Conservation (phyloP, 2,888 invertebrate genomes). For the Dugesia japonica region DNA sequence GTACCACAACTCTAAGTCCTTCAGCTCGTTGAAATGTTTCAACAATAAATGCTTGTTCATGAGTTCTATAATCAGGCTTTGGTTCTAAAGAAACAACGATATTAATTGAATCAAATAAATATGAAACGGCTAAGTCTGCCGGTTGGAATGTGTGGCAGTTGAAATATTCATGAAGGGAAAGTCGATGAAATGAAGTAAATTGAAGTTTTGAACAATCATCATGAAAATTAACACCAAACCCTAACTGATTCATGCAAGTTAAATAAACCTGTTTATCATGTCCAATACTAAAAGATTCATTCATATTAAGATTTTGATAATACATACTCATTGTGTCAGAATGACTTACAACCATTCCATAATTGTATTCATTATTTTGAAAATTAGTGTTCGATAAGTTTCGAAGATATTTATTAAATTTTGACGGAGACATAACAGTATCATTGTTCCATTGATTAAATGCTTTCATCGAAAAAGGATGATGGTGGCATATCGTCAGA, state of each 20-base stretch:
- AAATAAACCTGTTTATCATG: conserved; percentile 23
- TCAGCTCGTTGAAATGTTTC: conserved; percentile 29
- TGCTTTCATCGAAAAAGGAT: conserved; percentile 24
- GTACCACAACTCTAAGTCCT: conserved; percentile 28
- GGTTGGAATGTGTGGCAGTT: conserved; percentile 33
- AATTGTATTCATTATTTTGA: background rate
- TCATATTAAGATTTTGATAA: conserved; percentile 28
- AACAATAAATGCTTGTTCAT: conserved; percentile 29
- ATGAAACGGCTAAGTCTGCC: background rate
- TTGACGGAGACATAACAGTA: conserved; percentile 20
- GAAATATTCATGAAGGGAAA: conserved; percentile 29
- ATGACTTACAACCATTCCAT: background rate
- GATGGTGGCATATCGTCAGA: conserved; percentile 30
- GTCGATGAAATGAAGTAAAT: background rate
- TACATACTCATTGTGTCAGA: conserved; percentile 30
- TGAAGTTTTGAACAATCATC: conserved; percentile 32
- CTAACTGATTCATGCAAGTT: conserved; percentile 20
- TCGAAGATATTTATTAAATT: conserved; percentile 27
- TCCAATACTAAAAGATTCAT: conserved; percentile 3
- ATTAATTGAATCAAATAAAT: conserved; percentile 16
- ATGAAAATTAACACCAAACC: background rate
- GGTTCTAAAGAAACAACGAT: conserved; percentile 30
- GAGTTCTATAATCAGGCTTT: conserved; percentile 29
- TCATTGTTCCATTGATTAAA: conserved; percentile 1
- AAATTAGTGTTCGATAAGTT: background rate